These are phyloP conservation scores for Paradoxurus hermaphroditus DNA, from an alignment of 2,113 vertebrate genomes.

Conservation along the genomic window DNA sequence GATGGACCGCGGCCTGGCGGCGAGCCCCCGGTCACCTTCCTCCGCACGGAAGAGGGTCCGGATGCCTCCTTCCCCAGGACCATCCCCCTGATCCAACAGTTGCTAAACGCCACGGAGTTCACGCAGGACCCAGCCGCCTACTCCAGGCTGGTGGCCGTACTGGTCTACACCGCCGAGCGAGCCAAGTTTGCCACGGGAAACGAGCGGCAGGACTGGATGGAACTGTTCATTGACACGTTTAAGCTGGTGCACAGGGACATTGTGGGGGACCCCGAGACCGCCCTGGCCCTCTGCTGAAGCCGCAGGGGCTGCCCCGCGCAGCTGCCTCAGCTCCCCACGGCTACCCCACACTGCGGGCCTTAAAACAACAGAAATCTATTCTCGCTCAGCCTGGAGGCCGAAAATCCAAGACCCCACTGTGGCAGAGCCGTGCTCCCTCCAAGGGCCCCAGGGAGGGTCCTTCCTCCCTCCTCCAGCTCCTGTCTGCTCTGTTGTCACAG, in stretches of 20 bases:
- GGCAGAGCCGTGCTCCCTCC: fast-evolving
- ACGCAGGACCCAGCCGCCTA: conserved; percentile 86
- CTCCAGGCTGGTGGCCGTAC: conserved; percentile 92
- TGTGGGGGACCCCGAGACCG: conserved; percentile 91
- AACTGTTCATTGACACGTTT: conserved; percentile 97
- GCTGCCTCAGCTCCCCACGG: neutral
- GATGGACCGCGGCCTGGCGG: conserved; percentile 88
- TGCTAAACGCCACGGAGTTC: conserved; percentile 91
- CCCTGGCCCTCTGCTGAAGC: conserved; percentile 89
- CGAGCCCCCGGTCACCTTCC: conserved; percentile 88
- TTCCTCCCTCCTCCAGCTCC: neutral
- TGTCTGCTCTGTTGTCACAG: neutral
- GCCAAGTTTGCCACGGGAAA: conserved; percentile 94
- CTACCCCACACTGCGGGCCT: fast-evolving
- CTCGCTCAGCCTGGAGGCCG: neutral
- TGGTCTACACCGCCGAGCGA: conserved; percentile 97
- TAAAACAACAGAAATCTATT: neutral
- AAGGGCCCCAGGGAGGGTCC: neutral
- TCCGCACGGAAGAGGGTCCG: conserved; percentile 91
- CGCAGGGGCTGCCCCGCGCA: fast-evolving
- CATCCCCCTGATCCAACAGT: conserved; percentile 89
- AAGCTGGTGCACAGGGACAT: conserved; percentile 96
- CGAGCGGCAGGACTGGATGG: conserved; percentile 95
- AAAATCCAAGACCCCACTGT: neutral
- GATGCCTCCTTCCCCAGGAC: conserved; percentile 91